Percentiles rank a stretch among this genome's conserved stretches.
Evolutionary conservation across 2,797 vertebrate species (phyloP).

Genomic region (Babyrousa celebensis): DNA sequence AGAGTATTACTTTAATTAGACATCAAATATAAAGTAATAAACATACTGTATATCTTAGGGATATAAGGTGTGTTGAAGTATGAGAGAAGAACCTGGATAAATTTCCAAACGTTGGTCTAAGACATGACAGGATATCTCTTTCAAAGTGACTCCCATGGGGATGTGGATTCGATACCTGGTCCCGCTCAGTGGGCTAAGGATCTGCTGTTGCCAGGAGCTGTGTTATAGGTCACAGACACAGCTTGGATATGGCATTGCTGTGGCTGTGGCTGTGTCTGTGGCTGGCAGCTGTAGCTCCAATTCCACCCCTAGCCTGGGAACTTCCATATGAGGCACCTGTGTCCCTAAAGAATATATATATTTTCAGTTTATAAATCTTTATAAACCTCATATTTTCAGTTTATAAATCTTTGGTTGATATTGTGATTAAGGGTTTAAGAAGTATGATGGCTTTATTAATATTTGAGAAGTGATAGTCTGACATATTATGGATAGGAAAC

Average conservation of each 20-base stretch:
- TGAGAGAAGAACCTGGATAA: background rate
- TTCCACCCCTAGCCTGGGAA: too few relatives aligned
- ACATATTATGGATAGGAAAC: background rate
- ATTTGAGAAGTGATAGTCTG: background rate
- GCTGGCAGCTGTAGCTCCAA: too few relatives aligned
- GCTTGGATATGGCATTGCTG: too few relatives aligned
- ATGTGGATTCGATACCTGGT: too few relatives aligned
- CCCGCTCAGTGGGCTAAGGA: too few relatives aligned
- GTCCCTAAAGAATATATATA: too few relatives aligned
- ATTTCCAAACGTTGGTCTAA: background rate
- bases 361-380: too few relatives aligned
- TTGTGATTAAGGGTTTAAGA: background rate
- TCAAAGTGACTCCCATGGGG: background rate
- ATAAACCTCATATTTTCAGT: background rate
- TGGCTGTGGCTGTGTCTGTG: too few relatives aligned
- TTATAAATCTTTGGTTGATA: background rate
- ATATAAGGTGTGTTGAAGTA: background rate
- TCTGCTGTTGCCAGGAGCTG: too few relatives aligned
- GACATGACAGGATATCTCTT: background rate
- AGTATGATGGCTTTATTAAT: background rate
- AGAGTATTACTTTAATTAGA: background rate
- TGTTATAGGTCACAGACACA: too few relatives aligned
- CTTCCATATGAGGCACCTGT: too few relatives aligned
- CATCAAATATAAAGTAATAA: background rate
- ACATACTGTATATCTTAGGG: background rate